phyloP scores from a whole-genome alignment of 2,797 vertebrate species.

The Catamblyrhynchus diadema region DNA sequence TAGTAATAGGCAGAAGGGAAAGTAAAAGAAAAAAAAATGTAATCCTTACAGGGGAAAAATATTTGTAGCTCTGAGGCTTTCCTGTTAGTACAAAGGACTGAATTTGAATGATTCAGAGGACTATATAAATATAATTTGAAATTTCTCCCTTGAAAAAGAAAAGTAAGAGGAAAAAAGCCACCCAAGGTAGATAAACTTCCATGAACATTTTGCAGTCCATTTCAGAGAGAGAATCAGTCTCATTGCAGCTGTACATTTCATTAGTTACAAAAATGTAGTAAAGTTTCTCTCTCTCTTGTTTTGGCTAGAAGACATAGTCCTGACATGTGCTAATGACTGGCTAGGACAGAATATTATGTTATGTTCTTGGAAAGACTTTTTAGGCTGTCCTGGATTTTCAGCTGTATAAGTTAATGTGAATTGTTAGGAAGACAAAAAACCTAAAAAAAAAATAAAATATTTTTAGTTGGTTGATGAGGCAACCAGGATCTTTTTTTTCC shows the following conservation, averaged over 20 bases:
- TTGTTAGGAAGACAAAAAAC: not conserved
- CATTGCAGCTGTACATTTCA: not conserved
- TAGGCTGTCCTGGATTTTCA: not conserved
- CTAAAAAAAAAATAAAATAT: not conserved
- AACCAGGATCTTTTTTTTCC: not conserved
- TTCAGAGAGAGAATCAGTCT: conserved; percentile 8
- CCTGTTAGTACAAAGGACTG: conserved; percentile 51
- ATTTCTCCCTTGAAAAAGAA: not conserved
- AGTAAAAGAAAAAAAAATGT: conserved; percentile 30
- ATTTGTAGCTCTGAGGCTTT: conserved; percentile 63
- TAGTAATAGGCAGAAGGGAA: conserved; percentile 57
- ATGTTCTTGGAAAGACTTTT: conserved; percentile 17
- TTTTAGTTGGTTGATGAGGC: not conserved
- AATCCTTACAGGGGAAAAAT: conserved; percentile 44
- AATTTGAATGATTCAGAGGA: conserved; percentile 45
- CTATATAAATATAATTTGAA: conserved; percentile 5
- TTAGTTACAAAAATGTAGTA: conserved; percentile 15
- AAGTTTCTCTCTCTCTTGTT: not conserved
- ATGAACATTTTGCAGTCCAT: not conserved
- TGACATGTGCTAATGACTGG: not conserved
- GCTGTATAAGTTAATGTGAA: not conserved
- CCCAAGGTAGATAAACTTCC: not conserved
- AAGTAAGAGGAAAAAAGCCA: not conserved
- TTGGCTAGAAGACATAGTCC: not conserved
- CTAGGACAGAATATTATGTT: not conserved